These are phyloP conservation scores for Psammodynastes pulverulentus DNA, from an alignment of 2,113 vertebrate genomes.

Conservation along the genomic window DNA sequence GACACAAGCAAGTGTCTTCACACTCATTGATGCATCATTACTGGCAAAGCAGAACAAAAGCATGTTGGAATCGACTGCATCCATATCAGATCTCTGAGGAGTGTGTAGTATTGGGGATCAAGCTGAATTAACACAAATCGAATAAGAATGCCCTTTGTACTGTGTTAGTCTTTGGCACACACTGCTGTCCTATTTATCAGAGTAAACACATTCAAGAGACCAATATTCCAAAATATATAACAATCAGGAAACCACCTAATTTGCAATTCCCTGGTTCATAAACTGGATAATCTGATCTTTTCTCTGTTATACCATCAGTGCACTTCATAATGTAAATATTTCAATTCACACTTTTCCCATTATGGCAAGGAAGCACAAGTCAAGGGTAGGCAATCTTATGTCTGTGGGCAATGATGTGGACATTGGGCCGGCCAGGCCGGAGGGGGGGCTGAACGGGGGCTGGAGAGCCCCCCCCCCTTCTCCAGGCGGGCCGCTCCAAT, in stretches of 20 bases:
- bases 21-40: accelerated
- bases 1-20: background rate
- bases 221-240: background rate
- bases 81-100: background rate
- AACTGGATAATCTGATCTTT: background rate
- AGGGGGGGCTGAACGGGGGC: too few species aligned
- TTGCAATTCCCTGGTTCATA: background rate
- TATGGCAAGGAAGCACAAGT: background rate
- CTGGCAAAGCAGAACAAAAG: accelerated
- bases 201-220: background rate
- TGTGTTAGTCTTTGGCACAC: background rate
- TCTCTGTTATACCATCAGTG: background rate
- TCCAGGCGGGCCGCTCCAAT: too few species aligned
- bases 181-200: background rate
- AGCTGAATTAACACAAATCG: background rate
- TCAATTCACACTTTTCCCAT: background rate
- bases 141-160: background rate
- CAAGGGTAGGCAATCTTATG: background rate
- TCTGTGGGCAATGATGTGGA: too few species aligned
- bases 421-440: too few species aligned
- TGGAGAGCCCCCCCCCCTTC: too few species aligned
- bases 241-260: background rate
- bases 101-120: background rate
- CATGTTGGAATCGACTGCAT: background rate
- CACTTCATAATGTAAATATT: background rate